phyloP scores from a whole-genome alignment of 92 coral and sea anemone species.

The Epizoanthus ramosus region DNA sequence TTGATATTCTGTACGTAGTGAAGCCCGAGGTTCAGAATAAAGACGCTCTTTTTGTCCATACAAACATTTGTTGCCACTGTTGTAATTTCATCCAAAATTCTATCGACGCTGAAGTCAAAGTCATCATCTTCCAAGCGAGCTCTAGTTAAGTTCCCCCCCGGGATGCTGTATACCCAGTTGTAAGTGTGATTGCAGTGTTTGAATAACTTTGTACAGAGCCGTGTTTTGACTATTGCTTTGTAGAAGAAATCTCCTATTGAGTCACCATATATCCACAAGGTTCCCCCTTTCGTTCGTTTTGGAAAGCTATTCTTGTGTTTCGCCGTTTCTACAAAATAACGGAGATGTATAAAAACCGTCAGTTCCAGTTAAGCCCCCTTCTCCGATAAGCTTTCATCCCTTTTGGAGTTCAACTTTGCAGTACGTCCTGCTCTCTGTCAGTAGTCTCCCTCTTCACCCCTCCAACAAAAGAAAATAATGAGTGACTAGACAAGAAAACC shows the following conservation, averaged over 20 bases:
- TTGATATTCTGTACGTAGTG: conserved; percentile 86
- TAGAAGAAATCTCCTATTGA: conserved; percentile 82
- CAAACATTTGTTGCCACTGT: conserved; percentile 44
- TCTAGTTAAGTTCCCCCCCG: conserved; percentile 67
- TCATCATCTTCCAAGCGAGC: conserved; percentile 73
- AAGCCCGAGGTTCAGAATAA: conserved; percentile 80
- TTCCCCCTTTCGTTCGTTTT: conserved; percentile 34
- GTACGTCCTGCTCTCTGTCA: too few relatives aligned
- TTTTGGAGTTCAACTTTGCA: too few relatives aligned
- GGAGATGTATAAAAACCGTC: too few relatives aligned
- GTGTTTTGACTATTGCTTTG: conserved; percentile 68
- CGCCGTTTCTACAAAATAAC: too few relatives aligned
- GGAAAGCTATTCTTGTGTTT: neutral
- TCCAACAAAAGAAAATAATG: too few relatives aligned
- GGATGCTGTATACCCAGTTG: conserved; percentile 81
- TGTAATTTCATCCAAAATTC: conserved; percentile 67
- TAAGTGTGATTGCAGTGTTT: conserved; percentile 69
- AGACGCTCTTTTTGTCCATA: conserved; percentile 65
- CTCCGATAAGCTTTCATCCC: too few relatives aligned
- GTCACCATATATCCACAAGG: conserved; percentile 85
- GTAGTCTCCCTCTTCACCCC: too few relatives aligned
- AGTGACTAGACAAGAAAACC: too few relatives aligned
- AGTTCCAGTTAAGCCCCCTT: too few relatives aligned
- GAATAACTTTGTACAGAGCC: conserved; percentile 66
- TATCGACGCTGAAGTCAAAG: conserved; percentile 63